These are phyloP conservation scores for Metopia argyrocephala DNA, from an alignment of 2,888 invertebrate genomes.

Conservation along the genomic window DNA sequence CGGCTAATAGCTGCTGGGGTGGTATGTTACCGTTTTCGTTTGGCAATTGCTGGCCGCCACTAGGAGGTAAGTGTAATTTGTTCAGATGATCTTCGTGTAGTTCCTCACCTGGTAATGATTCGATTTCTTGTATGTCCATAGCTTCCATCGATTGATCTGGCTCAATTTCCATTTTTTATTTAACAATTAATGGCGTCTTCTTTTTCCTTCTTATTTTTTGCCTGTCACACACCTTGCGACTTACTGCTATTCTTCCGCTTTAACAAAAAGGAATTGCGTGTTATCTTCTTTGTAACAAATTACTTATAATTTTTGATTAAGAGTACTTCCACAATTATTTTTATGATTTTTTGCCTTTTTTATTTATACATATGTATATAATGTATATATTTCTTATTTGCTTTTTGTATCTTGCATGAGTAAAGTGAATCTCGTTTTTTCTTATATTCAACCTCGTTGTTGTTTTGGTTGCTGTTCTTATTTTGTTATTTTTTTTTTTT, in stretches of 20 bases:
- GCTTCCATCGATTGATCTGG: constrained; percentile 78
- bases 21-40: constrained; percentile 76
- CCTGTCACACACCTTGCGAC: constrained; percentile 9
- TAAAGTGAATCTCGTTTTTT: constrained; percentile 52
- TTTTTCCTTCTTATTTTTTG: constrained; percentile 45
- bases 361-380: background rate
- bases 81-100: constrained; percentile 68
- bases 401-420: constrained; percentile 38
- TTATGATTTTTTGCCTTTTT: constrained; percentile 16
- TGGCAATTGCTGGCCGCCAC: constrained; percentile 65
- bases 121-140: constrained; percentile 78
- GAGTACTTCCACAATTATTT: constrained; percentile 53
- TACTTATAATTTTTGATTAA: constrained; percentile 1
- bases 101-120: constrained; percentile 73
- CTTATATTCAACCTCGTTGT: constrained; percentile 45
- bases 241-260: background rate
- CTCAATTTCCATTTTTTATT: constrained; percentile 76
- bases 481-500: constrained; percentile 40
- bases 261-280: constrained; percentile 40
- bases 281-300: constrained; percentile 39
- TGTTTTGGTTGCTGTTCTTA: constrained; percentile 58
- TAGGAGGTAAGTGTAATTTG: constrained; percentile 63
- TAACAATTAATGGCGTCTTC: constrained; percentile 42
- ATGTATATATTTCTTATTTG: constrained; percentile 12
- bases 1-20: constrained; percentile 72